A percentile compares a stretch with the other conserved stretches of the same genome.
Conservation (phyloP, 2,888 invertebrate genomes). For the Ariolimax columbianus region DNA sequence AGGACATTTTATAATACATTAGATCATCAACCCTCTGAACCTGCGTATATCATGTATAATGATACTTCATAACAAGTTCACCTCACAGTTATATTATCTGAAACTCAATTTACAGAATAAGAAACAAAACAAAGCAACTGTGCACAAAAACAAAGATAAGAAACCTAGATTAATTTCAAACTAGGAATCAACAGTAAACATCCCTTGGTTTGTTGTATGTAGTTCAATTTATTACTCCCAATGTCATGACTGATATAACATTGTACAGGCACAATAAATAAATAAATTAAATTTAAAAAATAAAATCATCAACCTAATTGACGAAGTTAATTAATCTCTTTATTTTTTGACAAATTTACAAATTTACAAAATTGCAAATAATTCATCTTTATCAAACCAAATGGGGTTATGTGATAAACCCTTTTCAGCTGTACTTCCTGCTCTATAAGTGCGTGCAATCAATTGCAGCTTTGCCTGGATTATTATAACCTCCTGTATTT, state of each 20-base stretch:
- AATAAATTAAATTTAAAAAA: too few species aligned
- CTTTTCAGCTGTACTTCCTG: too few species aligned
- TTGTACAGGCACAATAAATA: conserved; percentile 7
- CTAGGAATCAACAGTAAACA: conserved; percentile 3
- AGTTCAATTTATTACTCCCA: conserved; percentile 11
- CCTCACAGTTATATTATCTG: background rate
- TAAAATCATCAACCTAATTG: background rate
- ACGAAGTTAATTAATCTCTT: background rate
- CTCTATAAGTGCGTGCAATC: too few species aligned
- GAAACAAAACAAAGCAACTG: background rate
- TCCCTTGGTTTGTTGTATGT: background rate
- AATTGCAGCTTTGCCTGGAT: too few species aligned
- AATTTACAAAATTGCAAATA: background rate
- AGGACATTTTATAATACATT: too few species aligned
- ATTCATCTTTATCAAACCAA: background rate
- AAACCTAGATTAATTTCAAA: background rate
- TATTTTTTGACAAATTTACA: background rate
- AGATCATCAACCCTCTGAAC: too few species aligned
- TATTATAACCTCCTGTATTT: too few species aligned
- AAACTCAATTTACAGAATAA: background rate
- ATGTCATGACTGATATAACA: background rate
- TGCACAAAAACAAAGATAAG: background rate
- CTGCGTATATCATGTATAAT: too few species aligned
- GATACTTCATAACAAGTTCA: too few species aligned
- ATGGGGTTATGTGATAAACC: too few species aligned